Evolutionary conservation across 2,888 invertebrate species (phyloP).

Genomic region (Oxytorus armatus): DNA sequence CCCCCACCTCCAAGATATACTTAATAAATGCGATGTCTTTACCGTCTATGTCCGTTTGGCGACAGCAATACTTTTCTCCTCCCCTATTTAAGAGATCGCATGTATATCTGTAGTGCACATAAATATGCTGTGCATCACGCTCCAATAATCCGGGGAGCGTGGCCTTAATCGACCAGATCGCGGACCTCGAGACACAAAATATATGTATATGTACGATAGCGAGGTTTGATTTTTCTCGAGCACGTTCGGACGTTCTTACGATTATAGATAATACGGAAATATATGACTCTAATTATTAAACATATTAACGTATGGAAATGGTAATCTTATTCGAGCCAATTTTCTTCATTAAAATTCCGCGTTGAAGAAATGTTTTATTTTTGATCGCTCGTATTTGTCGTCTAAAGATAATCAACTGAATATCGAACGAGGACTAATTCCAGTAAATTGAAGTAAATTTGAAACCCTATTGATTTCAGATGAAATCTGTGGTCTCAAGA

Average conservation of each 20-base stretch:
- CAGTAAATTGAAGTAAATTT: no score
- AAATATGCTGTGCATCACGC: constrained; percentile 46
- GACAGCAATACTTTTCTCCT: constrained; percentile 28
- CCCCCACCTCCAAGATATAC: no score
- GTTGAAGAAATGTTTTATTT: no score
- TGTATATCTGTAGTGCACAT: background rate
- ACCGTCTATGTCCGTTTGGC: constrained; percentile 19
- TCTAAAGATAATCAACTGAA: no score
- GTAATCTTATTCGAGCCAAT: no score
- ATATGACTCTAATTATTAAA: no score
- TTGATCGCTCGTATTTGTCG: no score
- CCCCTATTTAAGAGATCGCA: background rate
- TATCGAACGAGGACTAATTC: no score
- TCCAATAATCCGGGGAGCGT: constrained; percentile 61
- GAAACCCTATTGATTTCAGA: no score
- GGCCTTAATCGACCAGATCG: constrained; percentile 59
- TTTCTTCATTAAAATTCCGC: no score
- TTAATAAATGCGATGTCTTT: constrained; percentile 16
- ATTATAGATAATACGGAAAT: background rate
- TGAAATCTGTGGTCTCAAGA: no score
- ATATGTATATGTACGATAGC: constrained; percentile 8
- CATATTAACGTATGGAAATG: no score
- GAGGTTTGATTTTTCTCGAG: background rate
- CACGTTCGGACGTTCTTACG: background rate
- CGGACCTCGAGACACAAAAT: constrained; percentile 50